These are phyloP conservation scores for Notothenia rossii DNA, from an alignment of 2,113 vertebrate genomes.

Conservation along the genomic window DNA sequence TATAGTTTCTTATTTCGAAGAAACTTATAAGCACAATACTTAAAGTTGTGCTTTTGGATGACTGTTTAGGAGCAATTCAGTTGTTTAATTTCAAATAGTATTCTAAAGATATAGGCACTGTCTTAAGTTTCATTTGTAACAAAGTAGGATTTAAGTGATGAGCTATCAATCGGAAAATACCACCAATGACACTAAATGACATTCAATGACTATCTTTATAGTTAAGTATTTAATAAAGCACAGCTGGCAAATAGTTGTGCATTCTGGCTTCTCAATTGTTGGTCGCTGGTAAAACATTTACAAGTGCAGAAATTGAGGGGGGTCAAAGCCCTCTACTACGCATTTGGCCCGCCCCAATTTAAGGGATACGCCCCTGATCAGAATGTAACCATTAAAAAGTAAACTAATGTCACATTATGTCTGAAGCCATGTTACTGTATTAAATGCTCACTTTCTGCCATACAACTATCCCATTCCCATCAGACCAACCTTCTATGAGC, in stretches of 20 bases:
- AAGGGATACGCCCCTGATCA: conserved; percentile 22
- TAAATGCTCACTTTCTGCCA: background rate
- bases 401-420: no score
- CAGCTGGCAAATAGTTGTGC: background rate
- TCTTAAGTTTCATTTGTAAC: background rate
- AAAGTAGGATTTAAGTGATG: background rate
- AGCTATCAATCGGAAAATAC: background rate
- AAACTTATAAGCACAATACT: no score
- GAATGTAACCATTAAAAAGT: background rate
- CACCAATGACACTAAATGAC: background rate
- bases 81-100: background rate
- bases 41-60: no score
- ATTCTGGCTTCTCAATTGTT: background rate
- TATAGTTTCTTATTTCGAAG: no score
- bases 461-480: no score
- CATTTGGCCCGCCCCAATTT: background rate
- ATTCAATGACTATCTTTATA: no score
- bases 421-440: background rate
- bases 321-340: background rate
- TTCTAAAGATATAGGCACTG: background rate
- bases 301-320: background rate
- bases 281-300: background rate
- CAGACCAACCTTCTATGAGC: conserved; percentile 90
- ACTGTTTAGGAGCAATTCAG: no score
- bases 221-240: background rate